These are phyloP conservation scores for Heteromormyrus szaboi DNA, from an alignment of 2,797 vertebrate species.

Conservation along the genomic window DNA sequence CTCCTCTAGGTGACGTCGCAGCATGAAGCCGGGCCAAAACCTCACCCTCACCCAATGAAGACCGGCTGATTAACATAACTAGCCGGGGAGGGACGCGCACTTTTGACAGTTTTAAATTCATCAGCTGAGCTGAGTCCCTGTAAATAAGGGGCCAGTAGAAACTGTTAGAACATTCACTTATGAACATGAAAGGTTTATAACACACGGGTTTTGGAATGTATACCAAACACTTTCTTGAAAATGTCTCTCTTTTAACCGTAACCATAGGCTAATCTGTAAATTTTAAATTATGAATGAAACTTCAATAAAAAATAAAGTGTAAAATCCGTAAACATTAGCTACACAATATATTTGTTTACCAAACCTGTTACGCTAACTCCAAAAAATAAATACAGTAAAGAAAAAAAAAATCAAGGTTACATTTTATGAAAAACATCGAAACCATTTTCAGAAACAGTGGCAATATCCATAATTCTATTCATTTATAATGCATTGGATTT, in stretches of 20 bases:
- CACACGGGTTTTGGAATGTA: not conserved
- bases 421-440: not conserved
- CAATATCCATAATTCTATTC: not conserved
- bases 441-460: not conserved
- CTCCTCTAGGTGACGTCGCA: conserved; percentile 59
- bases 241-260: not conserved
- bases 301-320: not conserved
- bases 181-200: not conserved
- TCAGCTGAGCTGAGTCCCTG: not conserved
- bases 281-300: not conserved
- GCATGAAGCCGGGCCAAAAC: conserved; percentile 35
- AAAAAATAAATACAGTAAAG: not conserved
- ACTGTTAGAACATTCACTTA: not conserved
- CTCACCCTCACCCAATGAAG: conserved; percentile 54
- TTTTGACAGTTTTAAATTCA: conserved; percentile 60
- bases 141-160: not conserved
- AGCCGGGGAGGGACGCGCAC: conserved; percentile 42
- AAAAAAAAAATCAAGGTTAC: not conserved
- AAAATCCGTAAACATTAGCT: not conserved
- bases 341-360: not conserved
- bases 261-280: not conserved
- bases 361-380: not conserved
- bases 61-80: conserved; percentile 43
- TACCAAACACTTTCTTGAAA: not conserved
- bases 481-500: not conserved